phyloP scores from a whole-genome alignment of 2,113 vertebrate species.

The Otus sunia region DNA sequence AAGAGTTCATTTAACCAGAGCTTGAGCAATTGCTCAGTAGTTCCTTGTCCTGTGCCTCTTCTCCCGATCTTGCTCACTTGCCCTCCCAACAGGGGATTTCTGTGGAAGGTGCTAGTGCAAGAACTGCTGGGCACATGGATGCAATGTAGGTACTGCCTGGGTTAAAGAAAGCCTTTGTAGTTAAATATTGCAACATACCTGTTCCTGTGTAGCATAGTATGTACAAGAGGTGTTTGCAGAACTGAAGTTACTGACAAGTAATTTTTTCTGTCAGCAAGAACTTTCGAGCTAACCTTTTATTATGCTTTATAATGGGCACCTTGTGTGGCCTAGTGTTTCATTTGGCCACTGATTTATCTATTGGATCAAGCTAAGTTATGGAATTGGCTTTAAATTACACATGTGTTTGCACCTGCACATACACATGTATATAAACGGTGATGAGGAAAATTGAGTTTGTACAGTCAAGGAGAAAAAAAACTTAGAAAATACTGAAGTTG shows the following conservation, averaged over 20 bases:
- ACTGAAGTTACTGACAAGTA: not conserved
- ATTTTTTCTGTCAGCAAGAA: not conserved
- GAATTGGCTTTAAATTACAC: not conserved
- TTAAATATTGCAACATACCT: not conserved
- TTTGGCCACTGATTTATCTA: not conserved
- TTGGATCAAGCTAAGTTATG: not conserved
- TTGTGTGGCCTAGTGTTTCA: not conserved
- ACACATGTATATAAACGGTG: not conserved
- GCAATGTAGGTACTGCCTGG: not conserved
- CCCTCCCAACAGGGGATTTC: not conserved
- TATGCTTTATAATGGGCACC: not conserved
- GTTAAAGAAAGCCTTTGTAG: not conserved
- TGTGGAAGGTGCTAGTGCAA: not conserved
- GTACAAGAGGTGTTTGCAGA: not conserved
- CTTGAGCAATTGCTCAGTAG: not conserved
- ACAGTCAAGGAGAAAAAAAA: not conserved
- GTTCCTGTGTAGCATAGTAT: fast-evolving
- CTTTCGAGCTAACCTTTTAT: not conserved
- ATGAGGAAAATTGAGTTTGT: not conserved
- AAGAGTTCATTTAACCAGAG: not conserved
- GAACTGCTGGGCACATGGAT: not conserved
- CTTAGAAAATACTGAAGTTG: not conserved
- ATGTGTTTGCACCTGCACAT: fast-evolving
- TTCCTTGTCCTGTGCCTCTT: not conserved
- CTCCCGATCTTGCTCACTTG: not conserved